A percentile compares a stretch with the other conserved stretches of the same genome.
Evolutionary conservation across 1,140 invertebrate species (phyloP).

Genomic region (Bombyx mandarina): DNA sequence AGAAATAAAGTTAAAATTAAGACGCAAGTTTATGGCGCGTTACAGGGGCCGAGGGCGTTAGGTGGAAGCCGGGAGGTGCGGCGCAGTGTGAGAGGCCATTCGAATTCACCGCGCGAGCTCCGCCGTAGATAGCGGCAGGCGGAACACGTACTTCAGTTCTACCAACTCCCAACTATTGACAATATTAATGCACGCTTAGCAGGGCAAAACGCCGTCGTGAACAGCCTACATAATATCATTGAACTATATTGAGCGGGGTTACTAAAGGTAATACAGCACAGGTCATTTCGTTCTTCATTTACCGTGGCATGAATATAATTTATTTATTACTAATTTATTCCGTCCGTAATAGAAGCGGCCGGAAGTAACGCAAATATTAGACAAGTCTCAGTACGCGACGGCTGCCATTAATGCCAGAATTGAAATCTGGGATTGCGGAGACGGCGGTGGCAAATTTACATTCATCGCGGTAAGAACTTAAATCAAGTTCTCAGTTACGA

Average conservation of each 20-base stretch:
- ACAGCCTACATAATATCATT: constrained; percentile 42
- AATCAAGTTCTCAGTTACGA: constrained; percentile 70
- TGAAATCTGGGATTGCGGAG: constrained; percentile 68
- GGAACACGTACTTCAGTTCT: constrained; percentile 69
- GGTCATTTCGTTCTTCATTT: no score
- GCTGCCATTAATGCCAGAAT: constrained; percentile 68
- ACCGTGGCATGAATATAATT: constrained; percentile 8
- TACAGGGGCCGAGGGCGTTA: constrained; percentile 44
- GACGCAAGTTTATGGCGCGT: constrained; percentile 69
- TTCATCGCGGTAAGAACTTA: constrained; percentile 71
- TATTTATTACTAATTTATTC: constrained; percentile 62
- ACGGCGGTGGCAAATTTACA: constrained; percentile 65
- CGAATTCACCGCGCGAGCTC: constrained; percentile 65
- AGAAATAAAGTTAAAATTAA: constrained; percentile 71
- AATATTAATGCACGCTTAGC: constrained; percentile 70
- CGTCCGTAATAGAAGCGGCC: constrained; percentile 57
- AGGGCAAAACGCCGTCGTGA: constrained; percentile 54
- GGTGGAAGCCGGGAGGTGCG: constrained; percentile 24
- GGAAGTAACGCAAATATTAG: constrained; percentile 69
- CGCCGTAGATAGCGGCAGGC: constrained; percentile 67
- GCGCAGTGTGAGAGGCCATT: constrained; percentile 53
- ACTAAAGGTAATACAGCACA: background rate
- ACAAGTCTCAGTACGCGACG: constrained; percentile 55
- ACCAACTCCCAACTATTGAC: constrained; percentile 68
- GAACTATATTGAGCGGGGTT: constrained; percentile 3